These are phyloP conservation scores for Nyctibius grandis DNA, from an alignment of 2,797 vertebrate genomes.

Conservation along the genomic window DNA sequence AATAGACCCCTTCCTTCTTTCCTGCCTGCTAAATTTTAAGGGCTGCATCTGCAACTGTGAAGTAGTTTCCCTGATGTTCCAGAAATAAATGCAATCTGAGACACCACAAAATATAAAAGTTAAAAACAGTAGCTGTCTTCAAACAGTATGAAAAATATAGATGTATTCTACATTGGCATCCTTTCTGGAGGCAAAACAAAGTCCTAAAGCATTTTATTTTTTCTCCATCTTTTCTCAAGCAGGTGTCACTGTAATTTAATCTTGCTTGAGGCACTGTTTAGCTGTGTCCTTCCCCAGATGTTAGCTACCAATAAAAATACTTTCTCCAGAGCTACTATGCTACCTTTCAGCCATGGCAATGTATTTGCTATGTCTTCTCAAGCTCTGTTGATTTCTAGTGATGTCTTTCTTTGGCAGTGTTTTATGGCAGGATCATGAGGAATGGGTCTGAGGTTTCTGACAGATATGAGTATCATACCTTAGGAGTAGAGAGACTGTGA, in stretches of 20 bases:
- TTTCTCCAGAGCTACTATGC: background rate
- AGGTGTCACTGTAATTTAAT: background rate
- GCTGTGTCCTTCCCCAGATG: background rate
- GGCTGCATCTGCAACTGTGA: background rate
- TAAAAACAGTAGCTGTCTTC: background rate
- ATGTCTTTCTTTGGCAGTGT: background rate
- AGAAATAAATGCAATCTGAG: background rate
- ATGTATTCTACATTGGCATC: background rate
- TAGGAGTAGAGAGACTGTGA: background rate
- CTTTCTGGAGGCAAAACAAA: background rate
- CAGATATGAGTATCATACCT: rapidly evolving
- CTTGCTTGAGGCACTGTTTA: background rate
- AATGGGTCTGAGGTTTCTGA: background rate
- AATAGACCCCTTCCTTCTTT: background rate
- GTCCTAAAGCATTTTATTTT: background rate
- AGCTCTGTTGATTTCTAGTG: background rate
- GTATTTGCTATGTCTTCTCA: background rate
- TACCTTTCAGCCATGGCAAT: background rate
- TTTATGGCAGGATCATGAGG: background rate
- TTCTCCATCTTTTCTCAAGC: background rate
- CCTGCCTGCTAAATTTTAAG: background rate
- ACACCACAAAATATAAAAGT: background rate
- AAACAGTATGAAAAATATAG: background rate
- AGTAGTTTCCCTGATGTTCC: background rate
- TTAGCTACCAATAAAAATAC: background rate